phyloP scores from a whole-genome alignment of 2,797 vertebrate species.

The Bovichtus diacanthus region DNA sequence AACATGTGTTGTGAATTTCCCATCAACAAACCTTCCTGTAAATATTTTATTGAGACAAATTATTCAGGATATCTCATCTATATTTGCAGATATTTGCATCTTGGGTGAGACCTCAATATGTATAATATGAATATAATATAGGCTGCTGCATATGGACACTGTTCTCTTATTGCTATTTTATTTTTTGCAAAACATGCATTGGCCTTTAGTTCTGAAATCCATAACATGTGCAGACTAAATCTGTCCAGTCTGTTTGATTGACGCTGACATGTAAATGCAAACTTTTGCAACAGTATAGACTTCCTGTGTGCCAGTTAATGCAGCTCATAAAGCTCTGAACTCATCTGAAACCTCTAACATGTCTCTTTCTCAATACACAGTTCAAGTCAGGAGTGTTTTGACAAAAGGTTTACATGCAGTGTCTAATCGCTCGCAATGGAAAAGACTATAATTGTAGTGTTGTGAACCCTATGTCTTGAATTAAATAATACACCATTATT shows the following conservation, averaged over 20 bases:
- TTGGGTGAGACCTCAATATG: neutral
- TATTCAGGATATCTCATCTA: neutral
- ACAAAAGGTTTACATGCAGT: slow-evolving; percentile 1
- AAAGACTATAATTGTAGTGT: slow-evolving; percentile 44
- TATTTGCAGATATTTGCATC: neutral
- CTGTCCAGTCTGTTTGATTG: neutral
- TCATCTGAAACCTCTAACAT: neutral
- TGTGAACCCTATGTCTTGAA: slow-evolving; percentile 22
- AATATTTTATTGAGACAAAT: neutral
- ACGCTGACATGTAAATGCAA: neutral
- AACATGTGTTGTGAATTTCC: neutral
- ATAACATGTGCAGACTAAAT: too few relatives aligned
- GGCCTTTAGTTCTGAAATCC: too few relatives aligned
- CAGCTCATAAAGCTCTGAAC: slow-evolving; percentile 3
- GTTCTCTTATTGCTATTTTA: too few relatives aligned
- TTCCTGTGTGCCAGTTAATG: neutral
- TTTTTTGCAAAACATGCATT: too few relatives aligned
- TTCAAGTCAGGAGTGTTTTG: slow-evolving; percentile 21
- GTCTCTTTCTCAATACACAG: neutral
- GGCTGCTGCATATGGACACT: neutral
- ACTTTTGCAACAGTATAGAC: neutral
- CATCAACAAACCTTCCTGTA: neutral
- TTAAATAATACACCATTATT: slow-evolving; percentile 27
- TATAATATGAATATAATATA: too few relatives aligned
- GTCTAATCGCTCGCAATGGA: neutral